Evolutionary conservation across 1,140 invertebrate species (phyloP).

Genomic region (Brachionus rubens): DNA sequence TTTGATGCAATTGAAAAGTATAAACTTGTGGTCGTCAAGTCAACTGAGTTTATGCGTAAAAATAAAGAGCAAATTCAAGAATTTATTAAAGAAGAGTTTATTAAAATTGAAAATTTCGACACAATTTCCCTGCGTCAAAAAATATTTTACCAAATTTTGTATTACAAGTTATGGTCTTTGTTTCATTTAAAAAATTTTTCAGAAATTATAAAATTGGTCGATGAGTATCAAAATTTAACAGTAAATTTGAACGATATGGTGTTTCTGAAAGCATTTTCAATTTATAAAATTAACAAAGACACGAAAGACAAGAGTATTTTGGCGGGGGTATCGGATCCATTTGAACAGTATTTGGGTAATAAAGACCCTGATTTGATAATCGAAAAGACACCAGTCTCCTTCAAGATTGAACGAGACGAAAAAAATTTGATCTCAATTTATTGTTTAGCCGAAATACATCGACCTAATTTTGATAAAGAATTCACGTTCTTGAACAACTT

Average conservation of each 20-base stretch:
- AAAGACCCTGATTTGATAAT: neutral
- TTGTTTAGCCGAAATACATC: constrained; percentile 3
- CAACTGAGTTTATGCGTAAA: neutral
- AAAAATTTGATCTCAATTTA: constrained; percentile 10
- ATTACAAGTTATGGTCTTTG: constrained; percentile 17
- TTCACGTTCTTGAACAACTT: constrained; percentile 3
- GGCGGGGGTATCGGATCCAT: neutral
- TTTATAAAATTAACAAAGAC: neutral
- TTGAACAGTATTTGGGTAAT: neutral
- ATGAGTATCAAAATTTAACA: neutral
- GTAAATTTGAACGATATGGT: neutral
- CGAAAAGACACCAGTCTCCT: neutral
- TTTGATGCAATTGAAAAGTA: neutral
- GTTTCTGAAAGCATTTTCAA: constrained; percentile 15
- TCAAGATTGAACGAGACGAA: neutral
- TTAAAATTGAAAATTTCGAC: neutral
- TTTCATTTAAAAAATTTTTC: constrained; percentile 12
- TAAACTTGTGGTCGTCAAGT: neutral
- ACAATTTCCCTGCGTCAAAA: neutral
- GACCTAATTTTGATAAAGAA: constrained; percentile 6
- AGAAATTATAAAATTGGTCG: neutral
- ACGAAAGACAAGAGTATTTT: neutral
- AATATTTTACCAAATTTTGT: constrained; percentile 11
- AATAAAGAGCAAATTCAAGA: neutral
- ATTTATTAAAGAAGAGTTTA: neutral